phyloP scores from a whole-genome alignment of 2,797 vertebrate genomes.

The Emys orbicularis region DNA sequence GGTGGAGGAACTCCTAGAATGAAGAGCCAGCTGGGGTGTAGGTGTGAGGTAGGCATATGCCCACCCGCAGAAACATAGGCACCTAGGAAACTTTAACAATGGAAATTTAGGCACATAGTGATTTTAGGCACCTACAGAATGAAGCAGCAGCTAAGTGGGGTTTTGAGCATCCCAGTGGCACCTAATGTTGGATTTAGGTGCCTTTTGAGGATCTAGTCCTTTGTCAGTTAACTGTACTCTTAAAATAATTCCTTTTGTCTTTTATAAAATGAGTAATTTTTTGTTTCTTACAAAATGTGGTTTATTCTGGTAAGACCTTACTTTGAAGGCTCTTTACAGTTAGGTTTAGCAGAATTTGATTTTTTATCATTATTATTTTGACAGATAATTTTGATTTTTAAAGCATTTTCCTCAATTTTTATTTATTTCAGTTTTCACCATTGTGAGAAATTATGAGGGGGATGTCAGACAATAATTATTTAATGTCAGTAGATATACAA shows the following conservation, averaged over 20 bases:
- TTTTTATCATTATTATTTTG: no score
- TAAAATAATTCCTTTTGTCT: neutral
- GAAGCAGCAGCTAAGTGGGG: no score
- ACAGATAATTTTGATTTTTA: neutral
- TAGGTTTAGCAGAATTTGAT: neutral
- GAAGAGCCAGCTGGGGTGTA: no score
- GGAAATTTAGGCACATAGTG: no score
- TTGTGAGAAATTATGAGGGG: neutral
- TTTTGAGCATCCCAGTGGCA: no score
- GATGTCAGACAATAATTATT: neutral
- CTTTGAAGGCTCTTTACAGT: neutral
- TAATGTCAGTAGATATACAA: neutral
- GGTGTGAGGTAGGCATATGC: no score
- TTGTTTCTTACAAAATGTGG: neutral
- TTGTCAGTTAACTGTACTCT: neutral
- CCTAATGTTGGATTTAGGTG: no score
- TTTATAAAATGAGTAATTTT: neutral
- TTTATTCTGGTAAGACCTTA: neutral
- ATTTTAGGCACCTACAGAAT: no score
- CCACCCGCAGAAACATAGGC: no score
- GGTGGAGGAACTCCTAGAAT: no score
- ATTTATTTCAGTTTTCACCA: neutral
- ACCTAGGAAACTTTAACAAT: no score
- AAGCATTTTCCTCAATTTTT: neutral
- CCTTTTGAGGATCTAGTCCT: no score